Percentiles rank a stretch among this genome's conserved stretches.
These are phyloP conservation scores for Phortica variegata DNA, from an alignment of 1,140 invertebrate species.

Conservation along the genomic window DNA sequence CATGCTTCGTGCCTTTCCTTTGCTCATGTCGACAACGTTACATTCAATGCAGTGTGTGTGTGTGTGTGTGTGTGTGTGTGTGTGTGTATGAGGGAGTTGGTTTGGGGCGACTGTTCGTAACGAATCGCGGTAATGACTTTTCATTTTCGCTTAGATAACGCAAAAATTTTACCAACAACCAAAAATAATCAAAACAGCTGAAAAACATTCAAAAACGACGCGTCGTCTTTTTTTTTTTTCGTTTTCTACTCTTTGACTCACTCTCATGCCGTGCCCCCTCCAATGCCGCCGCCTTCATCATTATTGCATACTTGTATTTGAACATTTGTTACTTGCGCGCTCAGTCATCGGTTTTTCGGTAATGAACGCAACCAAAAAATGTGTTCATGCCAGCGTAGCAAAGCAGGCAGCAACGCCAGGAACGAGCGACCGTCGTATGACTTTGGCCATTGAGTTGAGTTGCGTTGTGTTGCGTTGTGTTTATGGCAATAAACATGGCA, in stretches of 20 bases:
- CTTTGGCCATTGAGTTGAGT: too few relatives aligned
- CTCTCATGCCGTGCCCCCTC: background rate
- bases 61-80: background rate
- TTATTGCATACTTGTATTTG: background rate
- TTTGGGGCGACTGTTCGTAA: conserved; percentile 27
- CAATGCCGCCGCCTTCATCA: background rate
- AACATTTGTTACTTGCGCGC: too few relatives aligned
- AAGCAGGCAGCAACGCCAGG: conserved; percentile 22
- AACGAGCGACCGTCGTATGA: conserved; percentile 22
- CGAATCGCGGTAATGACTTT: conserved; percentile 53
- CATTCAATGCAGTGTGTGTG: background rate
- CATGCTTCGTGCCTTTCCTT: too few relatives aligned
- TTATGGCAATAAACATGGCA: too few relatives aligned
- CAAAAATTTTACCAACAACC: conserved; percentile 32
- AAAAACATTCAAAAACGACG: too few relatives aligned
- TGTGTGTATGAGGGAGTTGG: background rate
- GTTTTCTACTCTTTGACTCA: too few relatives aligned
- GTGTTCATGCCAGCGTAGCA: conserved; percentile 32
- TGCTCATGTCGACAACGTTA: too few relatives aligned
- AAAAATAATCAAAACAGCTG: conserved; percentile 35
- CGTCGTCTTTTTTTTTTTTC: too few relatives aligned
- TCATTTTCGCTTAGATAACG: conserved; percentile 51
- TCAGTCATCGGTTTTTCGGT: conserved; percentile 13
- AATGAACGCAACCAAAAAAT: conserved; percentile 52
- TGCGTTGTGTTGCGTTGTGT: too few relatives aligned